Evolutionary conservation across 1,140 invertebrate species (phyloP).

Genomic region (Wasmannia auropunctata): DNA sequence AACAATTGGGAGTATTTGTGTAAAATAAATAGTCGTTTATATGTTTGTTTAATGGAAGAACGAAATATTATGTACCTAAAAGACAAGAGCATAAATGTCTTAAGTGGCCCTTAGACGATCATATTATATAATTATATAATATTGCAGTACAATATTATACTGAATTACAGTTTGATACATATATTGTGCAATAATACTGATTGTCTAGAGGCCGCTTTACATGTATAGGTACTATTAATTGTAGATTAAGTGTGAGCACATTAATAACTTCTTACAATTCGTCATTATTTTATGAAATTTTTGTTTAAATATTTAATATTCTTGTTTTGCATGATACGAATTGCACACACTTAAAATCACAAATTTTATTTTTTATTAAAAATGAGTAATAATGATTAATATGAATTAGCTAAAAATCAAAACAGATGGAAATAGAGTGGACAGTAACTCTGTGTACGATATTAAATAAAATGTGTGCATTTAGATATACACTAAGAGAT

Average conservation of each 20-base stretch:
- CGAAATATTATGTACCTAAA: neutral
- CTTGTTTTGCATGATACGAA: neutral
- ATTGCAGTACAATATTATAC: too few relatives aligned
- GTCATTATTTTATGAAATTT: neutral
- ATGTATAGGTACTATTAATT: neutral
- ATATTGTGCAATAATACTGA: too few relatives aligned
- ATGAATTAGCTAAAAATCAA: slow-evolving; percentile 19
- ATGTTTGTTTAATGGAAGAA: neutral
- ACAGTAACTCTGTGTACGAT: slow-evolving; percentile 14
- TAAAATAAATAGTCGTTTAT: neutral
- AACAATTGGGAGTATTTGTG: neutral
- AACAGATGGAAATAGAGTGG: neutral
- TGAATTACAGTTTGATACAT: too few relatives aligned
- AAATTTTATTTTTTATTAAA: neutral
- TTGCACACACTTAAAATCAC: neutral
- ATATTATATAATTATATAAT: too few relatives aligned
- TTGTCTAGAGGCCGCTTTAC: too few relatives aligned
- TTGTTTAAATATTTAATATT: slow-evolving; percentile 7
- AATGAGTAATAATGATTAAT: neutral
- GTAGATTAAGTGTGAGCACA: neutral
- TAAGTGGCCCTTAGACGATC: too few relatives aligned
- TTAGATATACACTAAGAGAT: slow-evolving; percentile 8
- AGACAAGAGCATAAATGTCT: neutral
- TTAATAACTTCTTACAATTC: neutral
- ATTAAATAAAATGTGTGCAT: slow-evolving; percentile 46